Conservation (phyloP, 1,140 invertebrate species). For the Nomia melanderi region DNA sequence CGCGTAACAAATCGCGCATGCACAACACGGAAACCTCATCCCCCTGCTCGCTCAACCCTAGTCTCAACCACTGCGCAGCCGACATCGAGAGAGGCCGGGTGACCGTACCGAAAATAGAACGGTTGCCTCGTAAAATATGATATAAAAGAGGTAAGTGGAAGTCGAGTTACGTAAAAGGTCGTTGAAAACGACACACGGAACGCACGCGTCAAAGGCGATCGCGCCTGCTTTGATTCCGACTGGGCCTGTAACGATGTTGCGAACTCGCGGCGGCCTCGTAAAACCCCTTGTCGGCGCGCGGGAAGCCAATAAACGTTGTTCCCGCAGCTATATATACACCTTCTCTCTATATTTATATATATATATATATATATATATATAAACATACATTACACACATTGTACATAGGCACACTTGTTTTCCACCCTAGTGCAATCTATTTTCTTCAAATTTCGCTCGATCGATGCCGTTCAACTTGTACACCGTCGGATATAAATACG, state of each 20-base stretch:
- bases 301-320: not conserved
- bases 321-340: not conserved
- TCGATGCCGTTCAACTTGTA: no score
- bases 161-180: not conserved
- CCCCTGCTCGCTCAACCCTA: no score
- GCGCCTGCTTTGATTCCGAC: constrained; percentile 41
- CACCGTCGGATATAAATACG: no score
- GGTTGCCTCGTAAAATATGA: not conserved
- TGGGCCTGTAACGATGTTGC: constrained; percentile 9
- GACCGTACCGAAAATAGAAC: constrained; percentile 3
- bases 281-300: constrained; percentile 10
- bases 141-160: constrained; percentile 1
- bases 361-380: no score
- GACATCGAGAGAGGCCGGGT: no score
- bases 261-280: not conserved
- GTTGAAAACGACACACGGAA: not conserved
- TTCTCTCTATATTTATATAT: no score
- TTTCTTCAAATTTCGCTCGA: no score
- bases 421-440: no score
- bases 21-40: not conserved
- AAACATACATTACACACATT: no score
- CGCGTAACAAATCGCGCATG: constrained; percentile 29
- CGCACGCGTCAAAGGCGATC: constrained; percentile 37
- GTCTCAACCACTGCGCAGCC: no score
- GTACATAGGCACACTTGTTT: no score